Conservation (phyloP, 2,113 vertebrate species). For the Willisornis vidua region DNA sequence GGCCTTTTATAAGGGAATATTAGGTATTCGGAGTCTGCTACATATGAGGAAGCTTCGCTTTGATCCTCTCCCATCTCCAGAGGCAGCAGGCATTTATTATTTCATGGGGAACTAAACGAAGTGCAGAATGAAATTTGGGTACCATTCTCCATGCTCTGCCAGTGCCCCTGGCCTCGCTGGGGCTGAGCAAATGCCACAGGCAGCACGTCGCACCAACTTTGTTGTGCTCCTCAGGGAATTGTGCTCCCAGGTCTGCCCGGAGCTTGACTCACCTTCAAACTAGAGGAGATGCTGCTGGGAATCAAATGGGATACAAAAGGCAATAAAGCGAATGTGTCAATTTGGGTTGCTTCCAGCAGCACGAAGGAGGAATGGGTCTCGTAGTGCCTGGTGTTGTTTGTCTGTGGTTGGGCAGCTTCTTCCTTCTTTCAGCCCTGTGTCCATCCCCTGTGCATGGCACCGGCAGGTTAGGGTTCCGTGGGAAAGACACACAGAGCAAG, state of each 20-base stretch:
- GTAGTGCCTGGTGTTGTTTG: neutral
- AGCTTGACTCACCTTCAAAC: neutral
- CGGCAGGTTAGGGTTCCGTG: accelerated
- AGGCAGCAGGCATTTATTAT: conserved; percentile 55
- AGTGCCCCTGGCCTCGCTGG: accelerated
- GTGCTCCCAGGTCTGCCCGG: accelerated
- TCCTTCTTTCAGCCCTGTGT: neutral
- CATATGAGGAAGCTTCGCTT: conserved; percentile 45
- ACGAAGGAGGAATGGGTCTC: neutral
- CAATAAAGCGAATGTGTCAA: conserved; percentile 3
- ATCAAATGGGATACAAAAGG: conserved; percentile 42
- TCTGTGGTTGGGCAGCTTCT: neutral
- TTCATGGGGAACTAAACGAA: conserved; percentile 54
- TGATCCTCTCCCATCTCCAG: conserved; percentile 61
- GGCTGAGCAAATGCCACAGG: neutral
- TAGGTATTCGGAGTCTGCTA: conserved; percentile 66
- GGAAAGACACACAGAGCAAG: neutral
- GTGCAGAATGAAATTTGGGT: neutral
- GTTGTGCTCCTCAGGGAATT: neutral
- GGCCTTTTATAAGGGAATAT: conserved; percentile 66
- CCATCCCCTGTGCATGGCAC: accelerated
- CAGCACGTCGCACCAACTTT: accelerated
- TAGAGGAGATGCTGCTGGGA: neutral
- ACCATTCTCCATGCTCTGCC: accelerated
- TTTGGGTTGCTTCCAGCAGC: conserved; percentile 26